Evolutionary conservation across 2,113 vertebrate species (phyloP), one percentile per base, ranked within the genome.

Genomic region (Ammodytes dubius): DNA sequence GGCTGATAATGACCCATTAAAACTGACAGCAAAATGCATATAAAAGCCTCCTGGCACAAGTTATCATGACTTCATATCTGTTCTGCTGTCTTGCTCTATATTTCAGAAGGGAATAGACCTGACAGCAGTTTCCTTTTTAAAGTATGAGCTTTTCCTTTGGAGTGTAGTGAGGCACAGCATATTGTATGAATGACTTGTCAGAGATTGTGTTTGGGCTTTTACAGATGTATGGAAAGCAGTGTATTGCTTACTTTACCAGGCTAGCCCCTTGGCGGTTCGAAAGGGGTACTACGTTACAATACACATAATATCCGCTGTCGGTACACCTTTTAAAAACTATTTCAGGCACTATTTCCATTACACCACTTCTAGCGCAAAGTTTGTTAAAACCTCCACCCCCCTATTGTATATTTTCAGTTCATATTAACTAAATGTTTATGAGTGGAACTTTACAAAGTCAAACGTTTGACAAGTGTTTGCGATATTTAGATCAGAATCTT

Each of bases 1-100:
- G 27, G 45, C 58, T 53, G 58, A 74, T 82, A 76, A 89, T 7
- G 15, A 66, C 17, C 52, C 19, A 81, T 77, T 87, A 82, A 88
- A 79, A 77, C 64, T 68, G 80, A 76, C 72, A 84, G 74, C 52
- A 52, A 13, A 56, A n/a, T n/a, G 53, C 54, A 79, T 68, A 76
- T 70, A 70, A 79, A 84, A 63, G 49, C 27, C 70, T 79, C 47
- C 39, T 37, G 12, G 64, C 50, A 68, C 15, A 72, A 77, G 47
- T 84, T 53, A 71, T 68, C 70, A 47, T 68, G 58, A 79, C 35
- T 43, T 57, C 81, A 54, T 42, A 69, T 77, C 46, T 60, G 72
- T 81, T 78, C 46, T 83, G 43, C 69, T 74, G n/a, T 6, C 56
- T 70, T 42, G 40, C 60, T 64, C 59, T 37, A 1, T 37, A 1